phyloP scores from a whole-genome alignment of 2,888 invertebrate genomes.

The Caprella mutica region DNA sequence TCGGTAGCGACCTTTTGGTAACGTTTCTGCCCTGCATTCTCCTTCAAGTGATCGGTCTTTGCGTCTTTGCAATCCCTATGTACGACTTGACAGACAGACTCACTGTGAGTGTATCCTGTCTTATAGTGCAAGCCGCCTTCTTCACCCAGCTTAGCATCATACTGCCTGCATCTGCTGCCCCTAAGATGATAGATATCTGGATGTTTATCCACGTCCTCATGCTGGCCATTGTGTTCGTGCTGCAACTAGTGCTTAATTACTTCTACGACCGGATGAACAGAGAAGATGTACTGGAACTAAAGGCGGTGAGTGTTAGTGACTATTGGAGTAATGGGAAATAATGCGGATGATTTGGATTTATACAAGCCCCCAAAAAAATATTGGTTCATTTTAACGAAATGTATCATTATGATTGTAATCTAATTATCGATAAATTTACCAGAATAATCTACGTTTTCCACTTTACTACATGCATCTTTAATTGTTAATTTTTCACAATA shows the following conservation, averaged over 20 bases:
- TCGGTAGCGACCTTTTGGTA: constrained; percentile 14
- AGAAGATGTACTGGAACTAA: no score
- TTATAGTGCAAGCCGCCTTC: constrained; percentile 14
- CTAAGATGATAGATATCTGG: constrained; percentile 24
- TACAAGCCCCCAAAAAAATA: no score
- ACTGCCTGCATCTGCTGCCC: constrained; percentile 16
- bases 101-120: constrained; percentile 20
- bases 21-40: constrained; percentile 19
- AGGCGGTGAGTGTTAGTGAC: no score
- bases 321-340: no score
- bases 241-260: constrained; percentile 11
- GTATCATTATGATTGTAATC: no score
- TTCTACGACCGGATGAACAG: no score
- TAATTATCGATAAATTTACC: no score
- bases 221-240: constrained; percentile 12
- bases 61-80: constrained; percentile 14
- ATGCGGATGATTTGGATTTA: no score
- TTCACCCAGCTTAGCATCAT: constrained; percentile 14
- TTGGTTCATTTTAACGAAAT: no score
- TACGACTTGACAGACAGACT: constrained; percentile 15
- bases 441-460: no score
- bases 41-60: constrained; percentile 18
- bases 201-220: constrained; percentile 18
- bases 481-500: no score
- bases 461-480: no score